A percentile compares a stretch with the other conserved stretches of the same genome.
These are phyloP conservation scores for Lamprotornis superbus DNA, from an alignment of 2,113 vertebrate species.

Conservation along the genomic window DNA sequence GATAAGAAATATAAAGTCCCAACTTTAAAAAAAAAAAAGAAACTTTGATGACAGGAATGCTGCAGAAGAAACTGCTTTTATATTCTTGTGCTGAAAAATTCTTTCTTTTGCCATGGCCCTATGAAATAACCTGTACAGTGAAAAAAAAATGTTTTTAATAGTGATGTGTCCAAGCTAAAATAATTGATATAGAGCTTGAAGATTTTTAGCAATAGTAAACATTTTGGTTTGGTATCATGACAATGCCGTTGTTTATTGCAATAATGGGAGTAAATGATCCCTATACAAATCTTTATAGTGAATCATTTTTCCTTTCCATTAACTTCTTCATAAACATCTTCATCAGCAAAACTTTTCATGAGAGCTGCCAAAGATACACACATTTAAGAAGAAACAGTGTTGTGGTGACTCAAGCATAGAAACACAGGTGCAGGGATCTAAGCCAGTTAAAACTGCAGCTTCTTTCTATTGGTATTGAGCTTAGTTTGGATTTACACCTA, in stretches of 20 bases:
- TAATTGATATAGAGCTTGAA: background rate
- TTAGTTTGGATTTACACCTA: background rate
- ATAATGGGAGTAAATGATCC: conserved; percentile 23
- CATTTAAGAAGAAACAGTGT: background rate
- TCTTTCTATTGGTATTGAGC: accelerated
- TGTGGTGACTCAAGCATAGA: accelerated
- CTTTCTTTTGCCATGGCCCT: background rate
- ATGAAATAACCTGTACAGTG: background rate
- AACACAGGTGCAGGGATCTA: background rate
- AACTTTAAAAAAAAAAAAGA: background rate
- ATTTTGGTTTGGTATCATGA: background rate
- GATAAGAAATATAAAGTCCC: background rate
- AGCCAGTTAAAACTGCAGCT: background rate
- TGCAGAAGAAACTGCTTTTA: background rate
- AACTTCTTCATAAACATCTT: background rate
- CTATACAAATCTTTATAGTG: background rate
- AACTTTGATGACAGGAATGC: background rate
- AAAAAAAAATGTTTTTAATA: background rate
- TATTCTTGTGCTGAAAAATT: background rate
- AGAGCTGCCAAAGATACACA: background rate
- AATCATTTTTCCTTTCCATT: background rate
- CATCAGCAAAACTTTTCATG: background rate
- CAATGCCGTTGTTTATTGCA: background rate
- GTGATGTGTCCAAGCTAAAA: background rate
- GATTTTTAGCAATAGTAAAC: conserved; percentile 6